Conservation (phyloP, 1,140 invertebrate species). For the Conopomorpha cramerella region DNA sequence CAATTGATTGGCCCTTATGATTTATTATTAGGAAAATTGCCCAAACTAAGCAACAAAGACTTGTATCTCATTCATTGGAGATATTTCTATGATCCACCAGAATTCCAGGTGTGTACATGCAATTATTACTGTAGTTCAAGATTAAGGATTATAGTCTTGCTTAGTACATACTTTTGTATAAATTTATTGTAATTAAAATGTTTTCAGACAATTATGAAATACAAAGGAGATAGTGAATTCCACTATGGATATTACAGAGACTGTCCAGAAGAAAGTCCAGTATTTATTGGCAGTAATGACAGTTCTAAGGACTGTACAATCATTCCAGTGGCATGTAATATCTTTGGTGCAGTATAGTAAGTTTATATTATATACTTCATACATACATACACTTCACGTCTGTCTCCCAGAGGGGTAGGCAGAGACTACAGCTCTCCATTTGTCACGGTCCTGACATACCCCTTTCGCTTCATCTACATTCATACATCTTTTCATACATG, state of each 20-base stretch:
- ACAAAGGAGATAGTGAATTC: conserved; percentile 69
- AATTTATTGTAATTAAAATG: too few species aligned
- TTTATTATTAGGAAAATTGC: conserved; percentile 72
- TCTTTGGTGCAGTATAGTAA: conserved; percentile 85
- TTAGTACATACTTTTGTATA: too few species aligned
- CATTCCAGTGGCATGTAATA: conserved; percentile 74
- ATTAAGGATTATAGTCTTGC: too few species aligned
- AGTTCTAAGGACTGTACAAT: conserved; percentile 71
- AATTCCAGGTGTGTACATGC: conserved; percentile 81
- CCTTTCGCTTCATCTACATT: too few species aligned
- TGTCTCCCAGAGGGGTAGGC: too few species aligned
- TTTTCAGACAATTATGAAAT: conserved; percentile 73
- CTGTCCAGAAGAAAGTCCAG: conserved; percentile 72
- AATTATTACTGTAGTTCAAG: too few species aligned
- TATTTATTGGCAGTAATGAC: conserved; percentile 78
- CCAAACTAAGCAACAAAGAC: conserved; percentile 62
- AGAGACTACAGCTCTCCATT: too few species aligned
- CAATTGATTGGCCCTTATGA: conserved; percentile 87
- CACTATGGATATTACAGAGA: conserved; percentile 93
- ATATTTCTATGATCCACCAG: conserved; percentile 92
- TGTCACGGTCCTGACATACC: too few species aligned
- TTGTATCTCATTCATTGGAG: conserved; percentile 82
- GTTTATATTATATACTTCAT: conserved; percentile 21
- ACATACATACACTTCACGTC: too few species aligned
- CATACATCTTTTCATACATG: too few species aligned